phyloP scores from a whole-genome alignment of 2,797 vertebrate species.

The Acrossocheilus wenchowensis region DNA sequence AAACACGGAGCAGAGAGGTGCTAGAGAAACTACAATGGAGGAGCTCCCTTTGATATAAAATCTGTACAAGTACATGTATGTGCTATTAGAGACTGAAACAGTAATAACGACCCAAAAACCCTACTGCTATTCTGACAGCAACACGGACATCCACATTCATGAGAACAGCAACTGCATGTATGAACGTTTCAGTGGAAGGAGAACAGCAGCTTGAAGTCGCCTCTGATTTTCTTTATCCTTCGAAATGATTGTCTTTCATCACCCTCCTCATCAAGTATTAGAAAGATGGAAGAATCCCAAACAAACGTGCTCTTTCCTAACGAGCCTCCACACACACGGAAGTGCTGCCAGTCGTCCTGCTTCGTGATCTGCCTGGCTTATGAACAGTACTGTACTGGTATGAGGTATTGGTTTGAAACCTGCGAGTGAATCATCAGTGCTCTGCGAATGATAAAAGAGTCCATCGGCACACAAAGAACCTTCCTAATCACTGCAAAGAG shows the following conservation, averaged over 20 bases:
- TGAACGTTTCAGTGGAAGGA: not conserved
- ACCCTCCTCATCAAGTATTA: conserved; percentile 24
- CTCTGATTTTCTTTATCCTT: not conserved
- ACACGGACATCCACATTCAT: conserved; percentile 2
- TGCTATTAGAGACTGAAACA: conserved; percentile 20
- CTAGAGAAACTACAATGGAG: conserved; percentile 12
- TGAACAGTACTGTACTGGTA: conserved; percentile 24
- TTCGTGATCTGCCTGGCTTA: conserved; percentile 6
- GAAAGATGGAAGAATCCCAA: conserved; percentile 20
- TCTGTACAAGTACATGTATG: not conserved
- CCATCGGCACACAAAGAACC: conserved; percentile 15
- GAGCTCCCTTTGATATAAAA: conserved; percentile 4
- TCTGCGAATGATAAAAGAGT: conserved; percentile 24
- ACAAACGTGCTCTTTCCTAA: conserved; percentile 12
- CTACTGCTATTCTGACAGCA: not conserved
- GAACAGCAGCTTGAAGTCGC: conserved; percentile 14
- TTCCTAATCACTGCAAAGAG: conserved; percentile 18
- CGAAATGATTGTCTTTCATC: conserved; percentile 34
- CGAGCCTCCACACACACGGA: not conserved
- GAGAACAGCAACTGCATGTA: conserved; percentile 11
- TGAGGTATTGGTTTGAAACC: conserved; percentile 46
- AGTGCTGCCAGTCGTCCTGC: conserved; percentile 9
- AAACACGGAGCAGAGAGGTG: not conserved
- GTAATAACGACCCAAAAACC: conserved; percentile 10
- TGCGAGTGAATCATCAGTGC: conserved; percentile 36